Evolutionary conservation across 2,888 invertebrate species (phyloP), one percentile per base, ranked within the genome.

Genomic region (Selenia dentaria): DNA sequence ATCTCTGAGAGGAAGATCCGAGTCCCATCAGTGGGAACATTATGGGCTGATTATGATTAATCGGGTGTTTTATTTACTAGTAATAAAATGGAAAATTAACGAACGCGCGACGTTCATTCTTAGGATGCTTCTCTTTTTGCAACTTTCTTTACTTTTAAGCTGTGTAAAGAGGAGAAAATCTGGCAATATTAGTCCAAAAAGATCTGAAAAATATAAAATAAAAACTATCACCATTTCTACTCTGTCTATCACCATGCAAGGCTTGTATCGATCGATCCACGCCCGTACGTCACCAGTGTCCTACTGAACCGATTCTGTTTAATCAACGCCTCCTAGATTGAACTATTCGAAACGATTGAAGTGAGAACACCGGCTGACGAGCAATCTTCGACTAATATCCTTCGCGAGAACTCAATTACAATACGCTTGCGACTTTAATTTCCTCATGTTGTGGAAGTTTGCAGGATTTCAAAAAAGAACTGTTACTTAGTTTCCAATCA

Each of bases 361-460:
- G 67, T 76, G 83, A 78, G 74, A 80, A 83, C 79, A 70, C 71
- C 70, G 71, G 73, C 76, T 86, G 85, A 84, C 84, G 84, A 89
- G 84, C 88, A 90, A 90, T 89, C 88, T 89, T 88, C 83, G 59
- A 74, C 79, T 86, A 89, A 89, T 89, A 89, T 88, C 89, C 89
- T 85, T 78, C 71, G 66, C 72, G 71, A 70, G 74, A 90, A 90
- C 87, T 85, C 82, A 77, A 89, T 89, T 85, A 86, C 81, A 73
- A 78, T 74, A 75, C 66, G 67, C 57, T 53, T 74, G 73, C 60
- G 74, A 70, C 78, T 80, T 85, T 81, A 79, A 87, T 87, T 86
- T 83, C 83, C 85, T 80, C 62, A 57, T 77, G 66, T 67, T 72
- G 69, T 57, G 45, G 40, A 40, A 44, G 60, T 56, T 57, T 44